Conservation (phyloP, 2,797 vertebrate species). For the Myripristis murdjan region DNA sequence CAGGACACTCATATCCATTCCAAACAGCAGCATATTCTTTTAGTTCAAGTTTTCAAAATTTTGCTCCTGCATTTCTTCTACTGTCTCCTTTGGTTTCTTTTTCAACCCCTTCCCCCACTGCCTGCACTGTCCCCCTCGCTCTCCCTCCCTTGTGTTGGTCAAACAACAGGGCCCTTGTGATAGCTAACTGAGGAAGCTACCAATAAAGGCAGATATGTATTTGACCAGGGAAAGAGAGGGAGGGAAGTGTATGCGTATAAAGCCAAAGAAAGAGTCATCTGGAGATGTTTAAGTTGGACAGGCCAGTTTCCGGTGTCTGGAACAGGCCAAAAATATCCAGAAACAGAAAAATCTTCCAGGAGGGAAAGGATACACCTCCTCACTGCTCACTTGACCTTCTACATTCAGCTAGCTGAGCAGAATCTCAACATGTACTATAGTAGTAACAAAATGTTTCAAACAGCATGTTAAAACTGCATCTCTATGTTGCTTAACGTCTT, state of each 20-base stretch:
- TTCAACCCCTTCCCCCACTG: slow-evolving; percentile 24
- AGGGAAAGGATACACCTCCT: slow-evolving; percentile 68
- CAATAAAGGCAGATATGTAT: slow-evolving; percentile 81
- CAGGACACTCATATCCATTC: slow-evolving; percentile 66
- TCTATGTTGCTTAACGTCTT: slow-evolving; percentile 40
- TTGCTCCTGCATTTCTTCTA: slow-evolving; percentile 30
- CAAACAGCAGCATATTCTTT: slow-evolving; percentile 57
- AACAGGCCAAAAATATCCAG: slow-evolving; percentile 80
- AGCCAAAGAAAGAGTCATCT: slow-evolving; percentile 82
- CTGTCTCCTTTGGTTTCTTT: slow-evolving; percentile 28
- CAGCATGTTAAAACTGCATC: slow-evolving; percentile 43
- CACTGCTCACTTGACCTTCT: slow-evolving; percentile 68
- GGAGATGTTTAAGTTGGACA: slow-evolving; percentile 88
- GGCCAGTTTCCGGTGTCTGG: slow-evolving; percentile 84
- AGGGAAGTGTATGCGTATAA: slow-evolving; percentile 65
- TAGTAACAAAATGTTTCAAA: slow-evolving; percentile 26
- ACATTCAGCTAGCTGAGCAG: slow-evolving; percentile 61
- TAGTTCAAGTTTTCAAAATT: slow-evolving; percentile 58
- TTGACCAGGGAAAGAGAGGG: slow-evolving; percentile 57
- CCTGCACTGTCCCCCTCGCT: slow-evolving; percentile 27
- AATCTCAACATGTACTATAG: slow-evolving; percentile 34
- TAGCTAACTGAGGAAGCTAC: slow-evolving; percentile 79
- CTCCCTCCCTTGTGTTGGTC: slow-evolving; percentile 29
- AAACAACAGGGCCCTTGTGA: slow-evolving; percentile 82
- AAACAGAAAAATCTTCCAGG: slow-evolving; percentile 71